Percentiles rank a stretch among this genome's conserved stretches.
These are phyloP conservation scores for Drosophila stalkeri DNA, from an alignment of 2,888 invertebrate species.

Conservation along the genomic window DNA sequence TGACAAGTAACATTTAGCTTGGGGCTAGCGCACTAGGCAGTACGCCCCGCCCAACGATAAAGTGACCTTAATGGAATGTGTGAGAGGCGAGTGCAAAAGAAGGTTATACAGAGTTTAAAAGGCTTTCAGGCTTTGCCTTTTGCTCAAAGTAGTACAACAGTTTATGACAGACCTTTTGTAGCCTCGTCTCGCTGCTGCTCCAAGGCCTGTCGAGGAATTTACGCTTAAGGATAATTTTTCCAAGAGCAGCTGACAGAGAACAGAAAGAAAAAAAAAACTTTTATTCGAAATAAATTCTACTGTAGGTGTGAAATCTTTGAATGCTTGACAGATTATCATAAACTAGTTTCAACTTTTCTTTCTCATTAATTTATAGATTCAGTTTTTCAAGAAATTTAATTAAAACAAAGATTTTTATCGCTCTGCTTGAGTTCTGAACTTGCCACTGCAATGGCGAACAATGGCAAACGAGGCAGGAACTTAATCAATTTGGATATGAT, in stretches of 20 bases:
- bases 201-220: slow-evolving; percentile 28
- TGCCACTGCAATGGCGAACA: neutral
- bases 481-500: slow-evolving; percentile 45
- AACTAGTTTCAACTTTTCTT: neutral
- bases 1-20: slow-evolving; percentile 68
- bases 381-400: slow-evolving; percentile 6
- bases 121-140: slow-evolving; percentile 21
- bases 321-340: neutral
- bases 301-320: neutral
- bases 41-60: slow-evolving; percentile 3
- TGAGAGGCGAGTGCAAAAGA: slow-evolving; percentile 36
- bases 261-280: neutral
- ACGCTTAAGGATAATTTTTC: slow-evolving; percentile 28
- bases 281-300: slow-evolving; percentile 14
- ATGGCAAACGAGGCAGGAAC: slow-evolving; percentile 21
- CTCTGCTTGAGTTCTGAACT: neutral
- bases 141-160: slow-evolving; percentile 46
- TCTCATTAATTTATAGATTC: neutral
- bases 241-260: neutral
- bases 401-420: slow-evolving; percentile 3
- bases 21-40: slow-evolving; percentile 4
- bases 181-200: slow-evolving; percentile 28
- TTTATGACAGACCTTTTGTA: slow-evolving; percentile 52
- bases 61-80: slow-evolving; percentile 56
- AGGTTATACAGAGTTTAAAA: slow-evolving; percentile 39